These are phyloP conservation scores for Diceros bicornis DNA, from an alignment of 2,797 vertebrate species.

Conservation along the genomic window DNA sequence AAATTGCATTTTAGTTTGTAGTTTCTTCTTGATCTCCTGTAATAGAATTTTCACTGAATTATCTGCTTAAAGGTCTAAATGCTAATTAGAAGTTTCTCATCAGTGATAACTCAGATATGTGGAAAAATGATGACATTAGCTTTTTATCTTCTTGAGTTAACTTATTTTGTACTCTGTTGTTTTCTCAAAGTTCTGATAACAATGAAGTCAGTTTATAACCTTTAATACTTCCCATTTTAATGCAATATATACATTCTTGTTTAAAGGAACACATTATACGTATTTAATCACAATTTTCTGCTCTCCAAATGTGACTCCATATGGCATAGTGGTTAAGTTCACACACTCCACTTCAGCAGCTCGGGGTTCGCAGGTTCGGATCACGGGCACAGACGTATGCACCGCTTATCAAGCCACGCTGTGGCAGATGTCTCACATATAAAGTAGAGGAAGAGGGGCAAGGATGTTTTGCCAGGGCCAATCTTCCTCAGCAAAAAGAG, in stretches of 20 bases:
- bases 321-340: no score
- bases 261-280: not conserved
- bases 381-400: no score
- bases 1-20: constrained; percentile 77
- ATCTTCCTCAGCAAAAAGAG: no score
- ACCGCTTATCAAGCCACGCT: no score
- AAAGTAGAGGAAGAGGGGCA: no score
- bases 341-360: no score
- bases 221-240: not conserved
- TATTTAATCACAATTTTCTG: not conserved
- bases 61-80: constrained; percentile 88
- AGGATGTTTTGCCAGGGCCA: no score
- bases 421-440: no score
- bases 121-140: constrained; percentile 81
- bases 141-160: constrained; percentile 80
- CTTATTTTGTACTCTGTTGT: constrained; percentile 37
- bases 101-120: constrained; percentile 81
- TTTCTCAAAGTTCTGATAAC: constrained; percentile 35
- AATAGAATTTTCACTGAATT: constrained; percentile 86
- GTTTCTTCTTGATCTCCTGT: constrained; percentile 79
- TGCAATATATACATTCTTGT: not conserved
- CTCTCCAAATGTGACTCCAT: not conserved
- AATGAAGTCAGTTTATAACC: constrained; percentile 28
- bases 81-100: constrained; percentile 86
- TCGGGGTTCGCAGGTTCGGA: no score